Evolutionary conservation across 37 sponge, comb jelly and placozoan genomes (phyloP), one percentile per base, ranked within the genome.

Genomic region (Cliona cf. orientalis): DNA sequence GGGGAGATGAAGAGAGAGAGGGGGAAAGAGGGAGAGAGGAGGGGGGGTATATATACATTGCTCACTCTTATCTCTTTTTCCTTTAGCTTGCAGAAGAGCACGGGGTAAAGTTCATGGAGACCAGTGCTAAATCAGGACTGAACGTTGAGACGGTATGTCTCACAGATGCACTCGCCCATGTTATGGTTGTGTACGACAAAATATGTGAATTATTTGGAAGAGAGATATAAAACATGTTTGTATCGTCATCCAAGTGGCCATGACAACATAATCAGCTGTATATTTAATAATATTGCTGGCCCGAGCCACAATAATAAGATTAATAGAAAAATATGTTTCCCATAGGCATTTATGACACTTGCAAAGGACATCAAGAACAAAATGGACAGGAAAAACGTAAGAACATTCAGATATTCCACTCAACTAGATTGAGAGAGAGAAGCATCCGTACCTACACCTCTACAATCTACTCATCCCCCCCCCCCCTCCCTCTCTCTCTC

Each of bases 311-410:
- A 49, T 49, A 11, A 19, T 49, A 19, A 49, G 14, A 11, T 49
- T 49, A 19, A 49, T 49, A 49, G 14, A 19, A 19, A 17, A 11
- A 25, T 62, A 21, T 71, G 46, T 1, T 37, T 66, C 21, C 42
- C 56, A 17, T 68, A 96, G 84, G 96, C 99, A 0, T 99, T 99
- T 74, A 26, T 92, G 75, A 83, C 85, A 22, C 85, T 99, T 62
- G 99, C 99, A 28, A 81, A 79, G 65, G 99, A 99, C 55, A 99
- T 99, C 41, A 99, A 99, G 66, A 90, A 86, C 79, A 99, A 99
- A 58, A 99, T 96, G 97, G 98, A 98, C 64, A 89, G 90, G 72
- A 88, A 79, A 72, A 74, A 81, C 58, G 92, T 91, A 39, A 90
- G 84, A n/a, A 49, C 41, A 37, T 46, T n/a, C 26, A 26, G 63